Evolutionary conservation across 2,113 vertebrate species (phyloP).

Genomic region (Dascyllus trimaculatus): DNA sequence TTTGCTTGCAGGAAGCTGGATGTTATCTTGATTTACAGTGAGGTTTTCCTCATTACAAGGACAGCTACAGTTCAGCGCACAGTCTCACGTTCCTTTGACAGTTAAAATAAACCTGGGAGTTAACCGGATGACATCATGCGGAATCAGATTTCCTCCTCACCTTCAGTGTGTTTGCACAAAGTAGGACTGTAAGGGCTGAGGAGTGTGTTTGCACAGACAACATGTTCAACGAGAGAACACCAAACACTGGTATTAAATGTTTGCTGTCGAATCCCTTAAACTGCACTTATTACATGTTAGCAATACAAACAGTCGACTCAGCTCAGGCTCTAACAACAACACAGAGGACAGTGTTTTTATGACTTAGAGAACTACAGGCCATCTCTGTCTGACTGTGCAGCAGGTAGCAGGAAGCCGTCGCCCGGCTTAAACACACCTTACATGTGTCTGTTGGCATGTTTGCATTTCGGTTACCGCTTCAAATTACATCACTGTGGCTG

Average conservation of each 20-base stretch:
- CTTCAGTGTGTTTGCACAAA: slow-evolving; percentile 56
- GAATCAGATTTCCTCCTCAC: slow-evolving; percentile 44
- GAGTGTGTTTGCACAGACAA: slow-evolving; percentile 56
- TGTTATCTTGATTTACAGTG: slow-evolving; percentile 59
- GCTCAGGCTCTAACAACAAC: slow-evolving; percentile 10
- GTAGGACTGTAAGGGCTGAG: slow-evolving; percentile 6
- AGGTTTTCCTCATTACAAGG: slow-evolving; percentile 38
- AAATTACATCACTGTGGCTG: slow-evolving; percentile 66
- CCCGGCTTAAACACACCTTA: slow-evolving; percentile 33
- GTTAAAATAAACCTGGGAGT: slow-evolving; percentile 41
- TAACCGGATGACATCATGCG: slow-evolving; percentile 51
- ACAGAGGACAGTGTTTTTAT: slow-evolving; percentile 5
- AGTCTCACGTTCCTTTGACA: slow-evolving; percentile 14
- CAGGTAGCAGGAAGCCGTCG: slow-evolving; percentile 31
- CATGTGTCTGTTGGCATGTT: slow-evolving; percentile 56
- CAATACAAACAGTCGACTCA: slow-evolving; percentile 46
- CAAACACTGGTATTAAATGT: slow-evolving; percentile 50
- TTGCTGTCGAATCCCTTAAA: slow-evolving; percentile 8
- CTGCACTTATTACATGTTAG: slow-evolving; percentile 49
- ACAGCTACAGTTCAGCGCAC: slow-evolving; percentile 1
- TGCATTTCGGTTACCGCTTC: slow-evolving; percentile 61
- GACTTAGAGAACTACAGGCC: background rate
- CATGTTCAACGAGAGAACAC: slow-evolving; percentile 18
- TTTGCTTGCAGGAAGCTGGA: slow-evolving; percentile 44
- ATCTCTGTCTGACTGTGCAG: background rate